phyloP scores from a whole-genome alignment of 2,113 vertebrate genomes.

The Zosterops hypoxanthus region DNA sequence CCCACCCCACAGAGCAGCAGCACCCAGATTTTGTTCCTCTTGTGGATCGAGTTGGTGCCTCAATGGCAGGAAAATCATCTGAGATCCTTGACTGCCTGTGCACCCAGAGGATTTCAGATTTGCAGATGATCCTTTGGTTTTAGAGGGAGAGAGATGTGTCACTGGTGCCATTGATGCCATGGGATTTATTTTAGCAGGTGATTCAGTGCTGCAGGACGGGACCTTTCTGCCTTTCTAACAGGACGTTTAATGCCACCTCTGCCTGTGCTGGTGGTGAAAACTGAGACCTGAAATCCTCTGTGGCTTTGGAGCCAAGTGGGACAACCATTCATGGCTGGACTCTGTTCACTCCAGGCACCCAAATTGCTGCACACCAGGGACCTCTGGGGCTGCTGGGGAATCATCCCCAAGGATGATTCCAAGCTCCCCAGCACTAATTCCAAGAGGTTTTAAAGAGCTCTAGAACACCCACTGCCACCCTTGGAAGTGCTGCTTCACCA shows the following conservation, averaged over 20 bases:
- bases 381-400: background rate
- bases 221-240: background rate
- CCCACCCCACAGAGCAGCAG: background rate
- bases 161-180: rapidly evolving
- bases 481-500: background rate
- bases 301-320: background rate
- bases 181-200: background rate
- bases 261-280: background rate
- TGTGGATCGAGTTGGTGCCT: background rate
- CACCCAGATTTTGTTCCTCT: background rate
- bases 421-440: background rate
- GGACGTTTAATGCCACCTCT: background rate
- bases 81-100: background rate
- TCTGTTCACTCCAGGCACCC: background rate
- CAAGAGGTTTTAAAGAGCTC: background rate
- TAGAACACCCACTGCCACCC: background rate
- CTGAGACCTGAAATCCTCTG: background rate
- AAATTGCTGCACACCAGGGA: background rate
- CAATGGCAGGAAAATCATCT: background rate
- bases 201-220: background rate
- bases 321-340: rapidly evolving
- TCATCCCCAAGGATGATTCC: background rate
- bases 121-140: background rate
- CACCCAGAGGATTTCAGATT: background rate
- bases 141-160: background rate